These are phyloP conservation scores for Ganaspis sp. DNA, from an alignment of 1,140 invertebrate genomes.

Conservation along the genomic window DNA sequence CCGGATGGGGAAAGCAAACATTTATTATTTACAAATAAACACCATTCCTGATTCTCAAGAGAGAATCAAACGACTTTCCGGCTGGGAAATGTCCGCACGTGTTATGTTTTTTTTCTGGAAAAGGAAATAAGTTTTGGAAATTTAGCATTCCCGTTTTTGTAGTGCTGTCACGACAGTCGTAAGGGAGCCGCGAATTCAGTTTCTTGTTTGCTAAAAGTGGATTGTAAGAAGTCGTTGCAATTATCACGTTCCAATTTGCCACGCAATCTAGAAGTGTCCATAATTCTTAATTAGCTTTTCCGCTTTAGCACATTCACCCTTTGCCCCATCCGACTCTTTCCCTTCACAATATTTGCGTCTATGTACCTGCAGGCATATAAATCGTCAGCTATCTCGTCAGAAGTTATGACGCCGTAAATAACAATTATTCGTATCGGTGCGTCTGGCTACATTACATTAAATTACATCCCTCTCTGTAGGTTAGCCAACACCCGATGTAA, in stretches of 20 bases:
- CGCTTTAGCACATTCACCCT: not conserved
- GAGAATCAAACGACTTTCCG: not conserved
- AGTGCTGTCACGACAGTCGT: not conserved
- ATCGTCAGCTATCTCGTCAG: slow-evolving; percentile 24
- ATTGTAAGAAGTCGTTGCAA: not conserved
- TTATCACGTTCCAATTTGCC: slow-evolving; percentile 11
- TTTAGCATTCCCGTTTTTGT: not conserved
- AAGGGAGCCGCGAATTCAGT: not conserved
- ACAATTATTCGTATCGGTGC: slow-evolving; percentile 13
- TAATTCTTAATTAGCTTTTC: slow-evolving; percentile 19
- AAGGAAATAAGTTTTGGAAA: not conserved
- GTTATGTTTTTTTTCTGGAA: too few relatives aligned
- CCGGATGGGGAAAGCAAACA: not conserved
- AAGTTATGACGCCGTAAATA: slow-evolving; percentile 21
- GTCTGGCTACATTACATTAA: not conserved
- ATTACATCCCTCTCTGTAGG: not conserved
- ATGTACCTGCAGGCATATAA: not conserved
- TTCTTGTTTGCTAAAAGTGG: slow-evolving; percentile 3
- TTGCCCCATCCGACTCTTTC: not conserved
- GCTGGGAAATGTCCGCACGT: not conserved
- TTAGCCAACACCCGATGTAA: not conserved
- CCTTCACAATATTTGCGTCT: not conserved
- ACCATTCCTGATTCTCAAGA: not conserved
- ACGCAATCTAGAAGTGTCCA: slow-evolving; percentile 10
- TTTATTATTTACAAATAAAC: not conserved